phyloP scores from a whole-genome alignment of 2,113 vertebrate genomes.

The Macaca nemestrina region DNA sequence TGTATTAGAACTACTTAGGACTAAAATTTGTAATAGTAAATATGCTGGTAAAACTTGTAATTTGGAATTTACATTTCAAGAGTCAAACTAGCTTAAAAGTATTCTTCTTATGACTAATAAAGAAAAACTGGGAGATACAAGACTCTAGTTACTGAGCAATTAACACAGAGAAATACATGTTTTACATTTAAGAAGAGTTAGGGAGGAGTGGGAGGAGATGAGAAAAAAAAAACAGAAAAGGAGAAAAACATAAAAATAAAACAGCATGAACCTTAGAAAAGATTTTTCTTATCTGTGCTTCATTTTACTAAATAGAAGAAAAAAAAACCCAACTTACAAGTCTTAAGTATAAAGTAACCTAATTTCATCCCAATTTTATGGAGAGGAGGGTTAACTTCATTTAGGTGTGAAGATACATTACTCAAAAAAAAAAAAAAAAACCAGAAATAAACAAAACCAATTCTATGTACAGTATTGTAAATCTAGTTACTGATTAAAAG shows the following conservation, averaged over 20 bases:
- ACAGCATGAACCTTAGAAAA: background rate
- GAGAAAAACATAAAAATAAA: slow-evolving; percentile 8
- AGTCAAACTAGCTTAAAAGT: background rate
- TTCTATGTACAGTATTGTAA: background rate
- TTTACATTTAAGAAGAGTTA: background rate
- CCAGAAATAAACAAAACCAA: background rate
- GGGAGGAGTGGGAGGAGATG: no score
- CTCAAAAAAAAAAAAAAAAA: background rate
- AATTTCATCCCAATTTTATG: background rate
- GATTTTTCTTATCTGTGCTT: background rate
- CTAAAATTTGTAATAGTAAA: background rate
- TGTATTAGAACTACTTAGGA: background rate
- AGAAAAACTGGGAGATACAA: background rate
- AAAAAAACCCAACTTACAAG: background rate
- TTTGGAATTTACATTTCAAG: background rate
- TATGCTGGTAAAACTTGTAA: background rate
- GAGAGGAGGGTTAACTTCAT: background rate
- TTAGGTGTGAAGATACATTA: background rate
- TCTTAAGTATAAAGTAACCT: background rate
- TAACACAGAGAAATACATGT: background rate
- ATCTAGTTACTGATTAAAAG: background rate
- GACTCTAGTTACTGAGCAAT: background rate
- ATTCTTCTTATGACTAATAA: background rate
- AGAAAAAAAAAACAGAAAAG: background rate
- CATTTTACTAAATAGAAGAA: background rate